A percentile compares a stretch with the other conserved stretches of the same genome.
Conservation (phyloP, 2,113 vertebrate species). For the Vidua chalybeata region DNA sequence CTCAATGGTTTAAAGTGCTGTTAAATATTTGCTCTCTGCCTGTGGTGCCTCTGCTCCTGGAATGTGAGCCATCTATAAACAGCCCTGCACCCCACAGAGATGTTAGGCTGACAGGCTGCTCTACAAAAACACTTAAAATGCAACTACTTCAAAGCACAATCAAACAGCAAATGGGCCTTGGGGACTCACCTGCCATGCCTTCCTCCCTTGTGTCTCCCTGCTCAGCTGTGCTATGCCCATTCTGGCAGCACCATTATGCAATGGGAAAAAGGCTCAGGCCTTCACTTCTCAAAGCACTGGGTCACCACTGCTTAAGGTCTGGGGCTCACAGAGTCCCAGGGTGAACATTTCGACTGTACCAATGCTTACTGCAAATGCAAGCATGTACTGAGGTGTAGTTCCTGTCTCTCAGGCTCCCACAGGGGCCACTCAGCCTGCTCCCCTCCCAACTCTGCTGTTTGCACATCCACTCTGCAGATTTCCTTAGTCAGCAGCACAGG, state of each 20-base stretch:
- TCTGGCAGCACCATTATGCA: background rate
- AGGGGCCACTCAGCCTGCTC: background rate
- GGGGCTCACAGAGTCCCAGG: background rate
- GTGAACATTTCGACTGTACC: background rate
- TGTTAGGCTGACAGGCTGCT: background rate
- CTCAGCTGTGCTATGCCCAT: background rate
- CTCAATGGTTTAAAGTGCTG: constrained; percentile 3
- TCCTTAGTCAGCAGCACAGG: background rate
- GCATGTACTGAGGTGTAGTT: background rate
- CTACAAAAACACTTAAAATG: constrained; percentile 20
- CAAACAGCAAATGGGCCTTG: background rate
- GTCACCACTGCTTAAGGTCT: accelerated
- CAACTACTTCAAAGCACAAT: background rate
- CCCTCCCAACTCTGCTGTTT: background rate
- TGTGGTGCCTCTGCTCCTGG: background rate
- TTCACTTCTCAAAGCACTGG: background rate
- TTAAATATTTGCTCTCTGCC: constrained; percentile 46
- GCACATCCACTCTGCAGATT: background rate
- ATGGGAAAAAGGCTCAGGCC: background rate
- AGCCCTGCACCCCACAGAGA: background rate
- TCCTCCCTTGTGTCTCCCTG: background rate
- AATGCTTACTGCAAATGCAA: background rate
- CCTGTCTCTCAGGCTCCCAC: background rate
- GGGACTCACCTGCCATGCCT: background rate
- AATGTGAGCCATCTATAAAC: background rate